A percentile compares a stretch with the other conserved stretches of the same genome.
Conservation (phyloP, 2,113 vertebrate species). For the Cettia cetti region DNA sequence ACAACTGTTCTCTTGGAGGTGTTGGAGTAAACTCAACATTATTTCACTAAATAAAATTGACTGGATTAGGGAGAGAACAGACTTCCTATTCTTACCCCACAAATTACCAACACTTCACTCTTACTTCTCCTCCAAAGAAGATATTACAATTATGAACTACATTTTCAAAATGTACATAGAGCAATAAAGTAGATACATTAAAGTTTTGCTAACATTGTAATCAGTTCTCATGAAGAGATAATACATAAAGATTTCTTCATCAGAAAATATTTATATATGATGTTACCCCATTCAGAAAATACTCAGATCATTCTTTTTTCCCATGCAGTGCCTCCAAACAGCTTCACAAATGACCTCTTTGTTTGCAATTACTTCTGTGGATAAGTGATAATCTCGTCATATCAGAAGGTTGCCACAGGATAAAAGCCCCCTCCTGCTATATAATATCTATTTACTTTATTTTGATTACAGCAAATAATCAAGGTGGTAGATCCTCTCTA, state of each 20-base stretch:
- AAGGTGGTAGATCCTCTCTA: neutral
- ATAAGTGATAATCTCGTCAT: conserved; percentile 2
- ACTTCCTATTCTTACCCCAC: neutral
- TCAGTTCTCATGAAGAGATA: neutral
- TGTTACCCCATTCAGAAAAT: neutral
- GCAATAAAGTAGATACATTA: neutral
- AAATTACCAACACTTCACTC: neutral
- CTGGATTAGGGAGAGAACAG: neutral
- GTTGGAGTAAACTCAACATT: neutral
- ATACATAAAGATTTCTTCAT: neutral
- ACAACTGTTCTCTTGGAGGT: neutral
- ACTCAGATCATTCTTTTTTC: neutral
- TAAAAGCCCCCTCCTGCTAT: neutral
- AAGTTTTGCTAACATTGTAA: neutral
- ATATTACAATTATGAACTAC: neutral
- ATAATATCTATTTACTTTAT: neutral
- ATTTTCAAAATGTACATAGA: neutral
- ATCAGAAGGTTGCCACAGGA: neutral
- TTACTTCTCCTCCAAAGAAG: neutral
- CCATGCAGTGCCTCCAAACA: neutral
- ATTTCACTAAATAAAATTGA: neutral
- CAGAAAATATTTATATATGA: neutral
- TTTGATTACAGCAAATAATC: conserved; percentile 25
- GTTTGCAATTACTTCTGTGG: neutral
- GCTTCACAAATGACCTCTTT: neutral